These are phyloP conservation scores for Carapus acus DNA, from an alignment of 2,797 vertebrate species.

Conservation along the genomic window DNA sequence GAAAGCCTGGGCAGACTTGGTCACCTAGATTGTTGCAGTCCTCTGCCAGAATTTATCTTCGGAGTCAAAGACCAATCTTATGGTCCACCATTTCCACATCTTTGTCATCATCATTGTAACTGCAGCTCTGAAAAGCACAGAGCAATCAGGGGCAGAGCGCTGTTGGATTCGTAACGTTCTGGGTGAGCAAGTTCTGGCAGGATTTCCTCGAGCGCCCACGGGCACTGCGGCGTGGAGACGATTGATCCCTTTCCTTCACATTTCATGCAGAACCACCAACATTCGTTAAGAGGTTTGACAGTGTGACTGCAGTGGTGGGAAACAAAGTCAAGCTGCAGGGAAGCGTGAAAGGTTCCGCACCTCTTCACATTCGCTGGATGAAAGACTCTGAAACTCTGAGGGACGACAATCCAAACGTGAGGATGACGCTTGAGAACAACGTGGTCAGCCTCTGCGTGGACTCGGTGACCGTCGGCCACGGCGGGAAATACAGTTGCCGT, in stretches of 20 bases:
- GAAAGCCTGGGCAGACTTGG: too few species aligned
- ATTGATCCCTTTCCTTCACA: constrained; percentile 15
- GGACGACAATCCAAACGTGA: constrained; percentile 85
- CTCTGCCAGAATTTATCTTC: too few species aligned
- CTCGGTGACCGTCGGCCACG: constrained; percentile 78
- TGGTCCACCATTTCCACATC: too few species aligned
- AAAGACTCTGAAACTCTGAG: constrained; percentile 88
- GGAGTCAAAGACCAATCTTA: too few species aligned
- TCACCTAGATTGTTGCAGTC: too few species aligned
- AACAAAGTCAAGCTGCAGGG: constrained; percentile 82
- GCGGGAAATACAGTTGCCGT: constrained; percentile 88
- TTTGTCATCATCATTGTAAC: too few species aligned
- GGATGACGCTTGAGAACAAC: constrained; percentile 83
- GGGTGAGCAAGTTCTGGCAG: too few species aligned
- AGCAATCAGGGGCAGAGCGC: too few species aligned
- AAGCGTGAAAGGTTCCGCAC: constrained; percentile 86
- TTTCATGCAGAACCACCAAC: constrained; percentile 83
- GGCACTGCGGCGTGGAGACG: neutral
- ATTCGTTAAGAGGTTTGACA: constrained; percentile 93
- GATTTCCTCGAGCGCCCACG: too few species aligned
- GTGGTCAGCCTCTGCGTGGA: constrained; percentile 80
- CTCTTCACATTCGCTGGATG: constrained; percentile 88
- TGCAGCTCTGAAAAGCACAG: too few species aligned
- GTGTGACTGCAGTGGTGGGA: constrained; percentile 83
- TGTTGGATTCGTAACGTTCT: too few species aligned